Conservation (phyloP, 2,797 vertebrate species). For the Vireo griseus region DNA sequence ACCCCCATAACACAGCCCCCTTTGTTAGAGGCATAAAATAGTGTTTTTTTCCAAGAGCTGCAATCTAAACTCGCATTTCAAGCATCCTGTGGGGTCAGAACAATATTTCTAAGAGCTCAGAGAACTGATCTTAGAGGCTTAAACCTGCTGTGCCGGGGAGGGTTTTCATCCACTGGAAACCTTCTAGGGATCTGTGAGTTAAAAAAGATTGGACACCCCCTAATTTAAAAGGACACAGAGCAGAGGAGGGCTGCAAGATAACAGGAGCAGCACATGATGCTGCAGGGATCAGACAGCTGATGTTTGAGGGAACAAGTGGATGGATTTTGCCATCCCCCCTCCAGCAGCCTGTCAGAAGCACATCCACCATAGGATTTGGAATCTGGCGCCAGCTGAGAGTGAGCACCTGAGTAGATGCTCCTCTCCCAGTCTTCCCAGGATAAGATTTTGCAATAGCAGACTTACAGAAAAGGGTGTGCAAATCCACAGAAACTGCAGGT, state of each 20-base stretch:
- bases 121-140: not conserved
- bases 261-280: not conserved
- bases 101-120: not conserved
- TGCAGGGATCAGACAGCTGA: not conserved
- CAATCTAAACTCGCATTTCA: not conserved
- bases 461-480: not conserved
- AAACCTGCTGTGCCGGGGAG: not conserved
- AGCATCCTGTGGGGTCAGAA: not conserved
- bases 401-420: not conserved
- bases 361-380: fast-evolving
- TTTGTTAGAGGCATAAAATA: conserved; percentile 34
- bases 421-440: not conserved
- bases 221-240: not conserved
- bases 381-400: not conserved
- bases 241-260: not conserved
- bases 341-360: not conserved
- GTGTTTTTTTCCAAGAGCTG: conserved; percentile 18
- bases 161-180: not conserved
- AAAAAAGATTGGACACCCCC: not conserved
- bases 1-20: not conserved
- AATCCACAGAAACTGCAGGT: not conserved
- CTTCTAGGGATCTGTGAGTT: not conserved
- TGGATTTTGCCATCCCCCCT: not conserved
- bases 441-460: not conserved
- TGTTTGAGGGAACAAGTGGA: not conserved